Percentiles rank a stretch among this genome's conserved stretches.
Evolutionary conservation across 2,113 vertebrate genomes (phyloP).

Genomic region (Antechinus stuartii): DNA sequence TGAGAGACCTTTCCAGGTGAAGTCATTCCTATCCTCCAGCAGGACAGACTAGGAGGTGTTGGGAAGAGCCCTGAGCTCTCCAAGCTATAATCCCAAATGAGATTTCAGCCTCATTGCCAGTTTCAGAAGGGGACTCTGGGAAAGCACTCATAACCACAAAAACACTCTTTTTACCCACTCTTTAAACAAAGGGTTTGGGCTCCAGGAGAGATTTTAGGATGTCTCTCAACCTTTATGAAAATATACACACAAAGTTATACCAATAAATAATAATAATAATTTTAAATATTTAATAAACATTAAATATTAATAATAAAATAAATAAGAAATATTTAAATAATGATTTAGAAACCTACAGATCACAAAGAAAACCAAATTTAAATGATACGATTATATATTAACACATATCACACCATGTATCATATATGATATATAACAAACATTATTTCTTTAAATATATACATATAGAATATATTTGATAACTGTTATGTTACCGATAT

Average conservation of each 20-base stretch:
- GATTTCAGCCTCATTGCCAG: background rate
- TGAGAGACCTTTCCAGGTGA: conserved; percentile 40
- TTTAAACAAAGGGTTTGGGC: background rate
- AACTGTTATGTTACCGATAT: background rate
- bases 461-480: no score
- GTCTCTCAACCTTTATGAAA: background rate
- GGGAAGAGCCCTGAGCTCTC: background rate
- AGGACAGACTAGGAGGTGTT: background rate
- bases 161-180: background rate
- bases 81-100: background rate
- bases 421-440: no score
- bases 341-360: no score
- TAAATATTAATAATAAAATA: no score
- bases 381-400: no score
- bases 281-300: no score
- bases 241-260: background rate
- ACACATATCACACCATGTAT: no score
- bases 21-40: background rate
- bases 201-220: background rate
- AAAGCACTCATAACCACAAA: conserved; percentile 18
- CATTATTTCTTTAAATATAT: no score
- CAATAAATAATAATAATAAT: no score
- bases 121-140: conserved; percentile 28
- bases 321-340: no score
- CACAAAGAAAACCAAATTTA: no score